Conservation (phyloP, 2,888 invertebrate genomes). For the Acleris cristana region DNA sequence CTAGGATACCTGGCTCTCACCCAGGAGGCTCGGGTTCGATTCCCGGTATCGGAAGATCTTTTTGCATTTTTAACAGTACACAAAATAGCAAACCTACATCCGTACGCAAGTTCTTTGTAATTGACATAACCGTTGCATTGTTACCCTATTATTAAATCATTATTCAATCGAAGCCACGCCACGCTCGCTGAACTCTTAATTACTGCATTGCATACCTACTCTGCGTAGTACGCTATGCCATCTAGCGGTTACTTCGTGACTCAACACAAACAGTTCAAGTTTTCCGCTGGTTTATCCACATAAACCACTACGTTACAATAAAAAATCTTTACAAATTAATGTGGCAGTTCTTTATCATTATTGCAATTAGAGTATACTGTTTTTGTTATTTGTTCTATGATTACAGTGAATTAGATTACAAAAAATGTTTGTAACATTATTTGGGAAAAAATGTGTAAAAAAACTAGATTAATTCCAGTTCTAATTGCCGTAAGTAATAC, state of each 20-base stretch:
- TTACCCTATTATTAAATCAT: constrained; percentile 25
- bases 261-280: background rate
- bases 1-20: constrained; percentile 64
- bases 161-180: constrained; percentile 24
- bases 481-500: too few species aligned
- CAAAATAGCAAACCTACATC: background rate
- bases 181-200: constrained; percentile 20
- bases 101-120: background rate
- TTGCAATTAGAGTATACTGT: too few species aligned
- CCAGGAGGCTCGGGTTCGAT: constrained; percentile 72
- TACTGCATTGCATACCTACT: background rate
- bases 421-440: too few species aligned
- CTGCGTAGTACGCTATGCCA: constrained; percentile 16
- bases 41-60: constrained; percentile 70
- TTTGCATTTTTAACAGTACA: constrained; percentile 7
- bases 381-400: too few species aligned
- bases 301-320: background rate
- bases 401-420: too few species aligned
- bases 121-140: constrained; percentile 26
- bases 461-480: too few species aligned
- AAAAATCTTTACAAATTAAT: background rate
- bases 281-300: background rate
- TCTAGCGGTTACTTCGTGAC: constrained; percentile 27
- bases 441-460: too few species aligned
- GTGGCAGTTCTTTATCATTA: too few species aligned